phyloP scores from a whole-genome alignment of 2,888 invertebrate species.

The Tromatobia lineatoria region DNA sequence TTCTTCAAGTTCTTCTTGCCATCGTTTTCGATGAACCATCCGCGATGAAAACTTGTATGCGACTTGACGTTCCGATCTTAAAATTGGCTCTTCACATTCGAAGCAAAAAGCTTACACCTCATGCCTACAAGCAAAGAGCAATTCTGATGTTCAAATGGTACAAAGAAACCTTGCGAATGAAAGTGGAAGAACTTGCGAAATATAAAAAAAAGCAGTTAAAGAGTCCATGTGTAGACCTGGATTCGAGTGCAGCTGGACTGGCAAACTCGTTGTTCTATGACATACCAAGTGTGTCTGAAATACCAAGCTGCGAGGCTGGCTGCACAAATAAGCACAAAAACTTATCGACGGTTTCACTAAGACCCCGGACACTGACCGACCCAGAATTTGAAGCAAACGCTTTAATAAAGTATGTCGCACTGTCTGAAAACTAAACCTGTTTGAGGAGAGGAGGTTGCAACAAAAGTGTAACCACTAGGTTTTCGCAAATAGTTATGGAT shows the following conservation, averaged over 20 bases:
- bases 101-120: not conserved
- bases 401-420: not conserved
- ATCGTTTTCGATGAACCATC: not conserved
- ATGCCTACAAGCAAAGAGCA: not conserved
- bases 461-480: not conserved
- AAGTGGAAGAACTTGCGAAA: not conserved
- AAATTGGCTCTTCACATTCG: not conserved
- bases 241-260: not conserved
- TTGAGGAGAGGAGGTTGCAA: slow-evolving; percentile 4
- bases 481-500: slow-evolving; percentile 6
- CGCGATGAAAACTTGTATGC: not conserved
- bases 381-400: slow-evolving; percentile 10
- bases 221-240: not conserved
- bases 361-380: not conserved
- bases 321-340: not conserved
- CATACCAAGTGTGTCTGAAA: not conserved
- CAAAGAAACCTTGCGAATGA: not conserved
- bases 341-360: not conserved
- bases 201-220: not conserved
- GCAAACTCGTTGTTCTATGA: not conserved
- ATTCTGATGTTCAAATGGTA: not conserved
- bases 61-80: not conserved
- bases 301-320: not conserved
- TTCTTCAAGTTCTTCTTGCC: not conserved
- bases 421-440: not conserved